These are phyloP conservation scores for Python bivittatus DNA, from an alignment of 2,113 vertebrate species.

Conservation along the genomic window DNA sequence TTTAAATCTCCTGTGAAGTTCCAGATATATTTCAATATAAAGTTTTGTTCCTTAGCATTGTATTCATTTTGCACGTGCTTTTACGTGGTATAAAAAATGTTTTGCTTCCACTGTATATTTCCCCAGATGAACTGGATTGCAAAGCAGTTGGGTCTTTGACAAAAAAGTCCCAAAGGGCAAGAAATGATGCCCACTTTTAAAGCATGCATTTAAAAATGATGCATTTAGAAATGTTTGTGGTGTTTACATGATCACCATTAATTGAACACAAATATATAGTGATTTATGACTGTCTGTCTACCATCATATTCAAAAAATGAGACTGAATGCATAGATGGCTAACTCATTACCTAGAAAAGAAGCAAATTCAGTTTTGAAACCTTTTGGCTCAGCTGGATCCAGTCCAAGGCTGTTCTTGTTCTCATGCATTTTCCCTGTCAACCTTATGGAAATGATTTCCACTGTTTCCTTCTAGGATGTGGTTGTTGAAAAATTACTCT, in stretches of 20 bases:
- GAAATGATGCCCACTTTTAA: constrained; percentile 60
- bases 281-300: not conserved
- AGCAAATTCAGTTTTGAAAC: too few relatives aligned
- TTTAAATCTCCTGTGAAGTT: too few relatives aligned
- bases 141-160: constrained; percentile 59
- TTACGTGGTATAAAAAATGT: constrained; percentile 20
- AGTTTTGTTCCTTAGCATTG: not conserved
- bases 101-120: constrained; percentile 30
- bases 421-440: too few relatives aligned
- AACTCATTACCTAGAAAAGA: too few relatives aligned
- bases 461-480: too few relatives aligned
- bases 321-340: not conserved
- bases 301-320: not conserved
- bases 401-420: too few relatives aligned
- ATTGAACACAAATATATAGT: not conserved
- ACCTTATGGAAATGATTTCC: too few relatives aligned
- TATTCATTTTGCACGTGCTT: too few relatives aligned
- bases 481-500: too few relatives aligned
- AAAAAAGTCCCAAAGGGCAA: constrained; percentile 44
- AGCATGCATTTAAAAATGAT: constrained; percentile 60
- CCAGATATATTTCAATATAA: too few relatives aligned
- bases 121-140: constrained; percentile 37
- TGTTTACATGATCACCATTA: not conserved
- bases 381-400: too few relatives aligned
- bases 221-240: constrained; percentile 36